phyloP scores from a whole-genome alignment of 2,888 invertebrate genomes.

The Celastrina argiolus region DNA sequence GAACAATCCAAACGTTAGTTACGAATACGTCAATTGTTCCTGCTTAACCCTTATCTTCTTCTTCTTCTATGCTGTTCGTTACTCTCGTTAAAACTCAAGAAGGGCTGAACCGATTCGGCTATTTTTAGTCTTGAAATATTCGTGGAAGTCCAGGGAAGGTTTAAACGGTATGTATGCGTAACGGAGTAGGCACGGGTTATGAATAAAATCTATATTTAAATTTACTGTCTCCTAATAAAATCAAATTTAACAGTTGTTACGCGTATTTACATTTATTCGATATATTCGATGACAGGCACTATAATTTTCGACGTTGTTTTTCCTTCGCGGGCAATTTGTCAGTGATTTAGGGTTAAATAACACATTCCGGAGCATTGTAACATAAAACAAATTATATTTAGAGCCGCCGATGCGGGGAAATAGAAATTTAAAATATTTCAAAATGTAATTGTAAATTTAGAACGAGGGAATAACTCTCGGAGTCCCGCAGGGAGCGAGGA shows the following conservation, averaged over 20 bases:
- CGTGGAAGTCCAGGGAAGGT: no score
- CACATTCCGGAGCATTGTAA: not conserved
- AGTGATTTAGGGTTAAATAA: constrained; percentile 9
- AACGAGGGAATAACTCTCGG: constrained; percentile 75
- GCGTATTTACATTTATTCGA: not conserved
- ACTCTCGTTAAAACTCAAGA: no score
- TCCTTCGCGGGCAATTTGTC: not conserved
- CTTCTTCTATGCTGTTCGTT: no score
- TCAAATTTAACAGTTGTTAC: not conserved
- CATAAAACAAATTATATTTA: constrained; percentile 10
- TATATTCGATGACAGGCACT: not conserved
- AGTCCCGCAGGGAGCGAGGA: constrained; percentile 76
- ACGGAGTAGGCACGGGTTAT: no score
- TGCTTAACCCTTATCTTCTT: no score
- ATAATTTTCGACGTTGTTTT: not conserved
- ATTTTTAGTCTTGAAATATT: no score
- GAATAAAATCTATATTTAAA: not conserved
- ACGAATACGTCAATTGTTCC: no score
- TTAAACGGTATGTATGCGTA: no score
- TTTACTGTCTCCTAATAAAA: not conserved
- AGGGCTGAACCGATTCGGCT: no score
- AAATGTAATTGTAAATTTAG: constrained; percentile 77
- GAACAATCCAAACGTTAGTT: no score
- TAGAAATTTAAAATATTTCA: constrained; percentile 65
- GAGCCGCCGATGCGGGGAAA: constrained; percentile 43